Evolutionary conservation across 2,113 vertebrate genomes (phyloP).

Genomic region (Rhinoderma darwinii): DNA sequence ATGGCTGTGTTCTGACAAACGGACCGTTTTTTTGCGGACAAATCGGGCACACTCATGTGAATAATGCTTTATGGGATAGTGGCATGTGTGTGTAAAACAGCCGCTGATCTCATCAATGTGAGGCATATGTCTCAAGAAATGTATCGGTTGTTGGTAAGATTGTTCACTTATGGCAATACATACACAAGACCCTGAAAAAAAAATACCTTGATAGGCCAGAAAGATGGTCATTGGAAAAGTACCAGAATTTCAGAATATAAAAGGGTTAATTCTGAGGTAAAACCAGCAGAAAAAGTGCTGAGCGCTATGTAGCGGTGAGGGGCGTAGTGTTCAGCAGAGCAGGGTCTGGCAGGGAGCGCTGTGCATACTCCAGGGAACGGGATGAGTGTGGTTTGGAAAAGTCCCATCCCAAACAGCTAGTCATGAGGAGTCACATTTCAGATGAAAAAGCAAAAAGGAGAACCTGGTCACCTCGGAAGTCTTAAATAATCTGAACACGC

Average conservation of each 20-base stretch:
- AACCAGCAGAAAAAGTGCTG: constrained; percentile 7
- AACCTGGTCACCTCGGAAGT: constrained; percentile 49
- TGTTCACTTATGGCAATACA: too few species aligned
- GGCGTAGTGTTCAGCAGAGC: not conserved
- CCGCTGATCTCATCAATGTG: too few species aligned
- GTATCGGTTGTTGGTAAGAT: too few species aligned
- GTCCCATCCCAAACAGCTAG: constrained; percentile 65
- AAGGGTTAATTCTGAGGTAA: constrained; percentile 1
- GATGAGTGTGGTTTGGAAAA: constrained; percentile 64
- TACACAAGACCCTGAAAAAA: too few species aligned
- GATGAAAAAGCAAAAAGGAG: constrained; percentile 39
- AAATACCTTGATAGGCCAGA: not conserved
- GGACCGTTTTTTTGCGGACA: too few species aligned
- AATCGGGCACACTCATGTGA: too few species aligned
- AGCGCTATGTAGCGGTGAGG: constrained; percentile 1
- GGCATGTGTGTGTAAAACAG: too few species aligned
- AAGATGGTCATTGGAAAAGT: not conserved
- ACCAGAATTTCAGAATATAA: too few species aligned
- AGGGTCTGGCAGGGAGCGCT: constrained; percentile 9
- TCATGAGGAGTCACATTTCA: constrained; percentile 52
- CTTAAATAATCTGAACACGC: constrained; percentile 20
- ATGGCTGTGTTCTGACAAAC: too few species aligned
- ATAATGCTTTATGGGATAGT: too few species aligned
- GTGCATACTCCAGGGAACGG: constrained; percentile 31
- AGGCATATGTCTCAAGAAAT: too few species aligned